Conservation (phyloP, 2,113 vertebrate species). For the Eleginops maclovinus region DNA sequence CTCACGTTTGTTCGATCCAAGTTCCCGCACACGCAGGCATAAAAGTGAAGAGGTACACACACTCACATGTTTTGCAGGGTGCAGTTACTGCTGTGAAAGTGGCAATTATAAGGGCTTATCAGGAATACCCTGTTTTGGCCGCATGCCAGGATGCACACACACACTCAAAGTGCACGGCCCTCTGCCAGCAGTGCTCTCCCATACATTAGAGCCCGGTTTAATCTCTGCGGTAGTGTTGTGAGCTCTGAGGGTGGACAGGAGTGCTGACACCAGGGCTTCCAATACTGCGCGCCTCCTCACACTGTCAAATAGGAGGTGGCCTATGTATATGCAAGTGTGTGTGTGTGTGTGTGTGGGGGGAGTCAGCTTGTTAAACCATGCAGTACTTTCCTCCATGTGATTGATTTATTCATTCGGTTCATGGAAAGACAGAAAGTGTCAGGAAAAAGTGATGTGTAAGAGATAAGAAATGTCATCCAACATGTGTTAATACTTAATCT, state of each 20-base stretch:
- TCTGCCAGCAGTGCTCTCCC: slow-evolving; percentile 65
- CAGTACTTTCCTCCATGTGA: background rate
- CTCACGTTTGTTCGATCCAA: slow-evolving; percentile 34
- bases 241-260: slow-evolving; percentile 79
- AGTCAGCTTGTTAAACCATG: slow-evolving; percentile 36
- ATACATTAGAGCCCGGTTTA: slow-evolving; percentile 77
- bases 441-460: slow-evolving; percentile 22
- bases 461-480: slow-evolving; percentile 6
- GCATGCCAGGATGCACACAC: slow-evolving; percentile 57
- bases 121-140: slow-evolving; percentile 69
- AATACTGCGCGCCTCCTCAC: slow-evolving; percentile 55
- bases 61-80: slow-evolving; percentile 48
- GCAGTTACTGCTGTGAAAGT: slow-evolving; percentile 68
- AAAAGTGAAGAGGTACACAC: slow-evolving; percentile 14
- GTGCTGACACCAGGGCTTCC: slow-evolving; percentile 77
- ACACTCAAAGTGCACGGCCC: slow-evolving; percentile 13
- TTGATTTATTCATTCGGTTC: slow-evolving; percentile 45
- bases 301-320: slow-evolving; percentile 49
- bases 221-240: slow-evolving; percentile 74
- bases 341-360: slow-evolving; percentile 31
- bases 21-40: background rate
- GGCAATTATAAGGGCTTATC: slow-evolving; percentile 76
- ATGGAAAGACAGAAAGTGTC: background rate
- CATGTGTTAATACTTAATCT: slow-evolving; percentile 18
- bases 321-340: slow-evolving; percentile 34